Percentiles rank a stretch among this genome's conserved stretches.
phyloP scores from a whole-genome alignment of 2,113 vertebrate genomes.

The Haliaeetus leucogaster region DNA sequence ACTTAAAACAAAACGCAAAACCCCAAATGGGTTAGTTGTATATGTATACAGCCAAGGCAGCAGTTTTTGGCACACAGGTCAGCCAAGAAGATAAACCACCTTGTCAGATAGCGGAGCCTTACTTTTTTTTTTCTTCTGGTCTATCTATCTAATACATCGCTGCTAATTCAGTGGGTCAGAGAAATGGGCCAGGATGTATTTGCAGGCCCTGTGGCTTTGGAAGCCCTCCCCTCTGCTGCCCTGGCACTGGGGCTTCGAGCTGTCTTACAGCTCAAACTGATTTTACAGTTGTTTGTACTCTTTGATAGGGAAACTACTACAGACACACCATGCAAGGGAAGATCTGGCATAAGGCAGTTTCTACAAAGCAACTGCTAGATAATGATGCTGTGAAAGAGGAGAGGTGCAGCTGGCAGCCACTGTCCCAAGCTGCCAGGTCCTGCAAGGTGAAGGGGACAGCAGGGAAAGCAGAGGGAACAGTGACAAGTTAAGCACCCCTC shows the following conservation, averaged over 20 bases:
- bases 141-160: background rate
- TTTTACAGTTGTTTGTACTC: background rate
- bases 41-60: background rate
- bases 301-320: background rate
- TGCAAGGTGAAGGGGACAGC: background rate
- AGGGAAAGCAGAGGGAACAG: background rate
- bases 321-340: background rate
- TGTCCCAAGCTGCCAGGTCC: background rate
- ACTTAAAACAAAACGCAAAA: background rate
- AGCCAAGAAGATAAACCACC: background rate
- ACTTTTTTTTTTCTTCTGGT: background rate
- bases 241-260: background rate
- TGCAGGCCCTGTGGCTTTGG: background rate
- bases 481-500: background rate
- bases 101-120: background rate
- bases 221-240: background rate
- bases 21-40: background rate
- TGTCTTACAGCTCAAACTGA: background rate
- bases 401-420: background rate
- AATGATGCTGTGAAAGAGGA: background rate
- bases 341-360: background rate
- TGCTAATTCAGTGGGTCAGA: background rate
- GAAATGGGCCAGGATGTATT: background rate
- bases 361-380: background rate
- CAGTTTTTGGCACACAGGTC: background rate